Percentiles rank a stretch among this genome's conserved stretches.
phyloP scores from a whole-genome alignment of 2,797 vertebrate genomes.

The Chloroceryle amazona region DNA sequence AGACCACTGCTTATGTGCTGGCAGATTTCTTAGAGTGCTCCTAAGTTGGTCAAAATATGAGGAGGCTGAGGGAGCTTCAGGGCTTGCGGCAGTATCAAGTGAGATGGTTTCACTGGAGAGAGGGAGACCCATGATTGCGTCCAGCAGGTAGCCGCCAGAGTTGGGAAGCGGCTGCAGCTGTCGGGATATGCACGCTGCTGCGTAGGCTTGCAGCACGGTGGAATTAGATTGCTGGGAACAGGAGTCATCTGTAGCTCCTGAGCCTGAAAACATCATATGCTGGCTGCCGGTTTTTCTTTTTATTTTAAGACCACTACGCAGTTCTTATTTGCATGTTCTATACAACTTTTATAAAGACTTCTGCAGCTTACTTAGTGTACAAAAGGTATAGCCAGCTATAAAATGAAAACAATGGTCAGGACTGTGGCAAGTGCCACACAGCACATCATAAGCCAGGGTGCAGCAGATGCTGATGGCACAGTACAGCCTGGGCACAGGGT shows the following conservation, averaged over 20 bases:
- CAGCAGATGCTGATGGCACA: not conserved
- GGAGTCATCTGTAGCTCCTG: not conserved
- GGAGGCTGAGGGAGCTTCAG: not conserved
- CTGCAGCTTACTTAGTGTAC: not conserved
- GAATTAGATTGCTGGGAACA: constrained; percentile 38
- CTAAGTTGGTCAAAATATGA: not conserved
- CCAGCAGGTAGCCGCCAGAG: not conserved
- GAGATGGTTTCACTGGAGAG: not conserved
- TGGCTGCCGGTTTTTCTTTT: constrained; percentile 15
- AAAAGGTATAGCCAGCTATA: not conserved
- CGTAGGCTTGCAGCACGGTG: not conserved
- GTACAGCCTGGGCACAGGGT: not conserved
- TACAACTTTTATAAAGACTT: not conserved
- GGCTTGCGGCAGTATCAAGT: not conserved
- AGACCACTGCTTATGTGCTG: not conserved
- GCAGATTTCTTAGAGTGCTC: not conserved
- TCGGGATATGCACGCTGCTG: not conserved
- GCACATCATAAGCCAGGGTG: not conserved
- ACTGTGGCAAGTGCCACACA: not conserved
- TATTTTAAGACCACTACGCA: constrained; percentile 17
- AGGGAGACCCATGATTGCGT: not conserved
- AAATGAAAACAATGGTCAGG: not conserved
- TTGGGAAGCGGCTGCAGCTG: constrained; percentile 34
- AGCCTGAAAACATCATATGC: not conserved
- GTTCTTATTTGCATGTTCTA: not conserved